phyloP scores from a whole-genome alignment of 2,888 invertebrate species.

The Hyposoter dolosus region DNA sequence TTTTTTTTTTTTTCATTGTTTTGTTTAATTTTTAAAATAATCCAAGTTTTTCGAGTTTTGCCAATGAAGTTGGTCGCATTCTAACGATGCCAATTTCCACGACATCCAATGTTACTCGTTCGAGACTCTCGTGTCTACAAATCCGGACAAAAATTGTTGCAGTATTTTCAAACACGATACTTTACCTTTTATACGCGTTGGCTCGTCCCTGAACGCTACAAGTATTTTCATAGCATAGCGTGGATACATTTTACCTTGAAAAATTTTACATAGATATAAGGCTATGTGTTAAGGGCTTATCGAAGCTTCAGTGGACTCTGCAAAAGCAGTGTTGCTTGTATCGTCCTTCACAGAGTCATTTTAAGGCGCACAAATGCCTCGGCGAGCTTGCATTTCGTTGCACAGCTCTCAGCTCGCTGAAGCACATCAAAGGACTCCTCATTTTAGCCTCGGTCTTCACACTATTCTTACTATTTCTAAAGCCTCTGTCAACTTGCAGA shows the following conservation, averaged over 20 bases:
- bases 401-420: constrained; percentile 73
- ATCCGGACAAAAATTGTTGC: neutral
- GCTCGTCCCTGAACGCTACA: neutral
- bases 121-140: too few relatives aligned
- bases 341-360: constrained; percentile 26
- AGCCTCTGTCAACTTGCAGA: constrained; percentile 36
- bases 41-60: too few relatives aligned
- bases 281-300: constrained; percentile 12
- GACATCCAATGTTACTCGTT: too few relatives aligned
- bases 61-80: too few relatives aligned
- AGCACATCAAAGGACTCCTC: constrained; percentile 74
- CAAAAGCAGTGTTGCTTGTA: neutral
- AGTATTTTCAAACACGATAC: neutral
- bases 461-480: constrained; percentile 70
- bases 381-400: constrained; percentile 70
- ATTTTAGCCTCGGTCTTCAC: constrained; percentile 48
- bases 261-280: neutral
- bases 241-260: neutral
- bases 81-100: too few relatives aligned
- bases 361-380: constrained; percentile 63
- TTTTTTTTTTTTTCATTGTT: too few relatives aligned
- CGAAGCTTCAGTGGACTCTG: constrained; percentile 33
- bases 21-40: too few relatives aligned
- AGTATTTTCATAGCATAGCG: neutral
- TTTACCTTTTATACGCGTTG: neutral